phyloP scores from a whole-genome alignment of 2,888 invertebrate genomes.

The Andricus quercusramuli region DNA sequence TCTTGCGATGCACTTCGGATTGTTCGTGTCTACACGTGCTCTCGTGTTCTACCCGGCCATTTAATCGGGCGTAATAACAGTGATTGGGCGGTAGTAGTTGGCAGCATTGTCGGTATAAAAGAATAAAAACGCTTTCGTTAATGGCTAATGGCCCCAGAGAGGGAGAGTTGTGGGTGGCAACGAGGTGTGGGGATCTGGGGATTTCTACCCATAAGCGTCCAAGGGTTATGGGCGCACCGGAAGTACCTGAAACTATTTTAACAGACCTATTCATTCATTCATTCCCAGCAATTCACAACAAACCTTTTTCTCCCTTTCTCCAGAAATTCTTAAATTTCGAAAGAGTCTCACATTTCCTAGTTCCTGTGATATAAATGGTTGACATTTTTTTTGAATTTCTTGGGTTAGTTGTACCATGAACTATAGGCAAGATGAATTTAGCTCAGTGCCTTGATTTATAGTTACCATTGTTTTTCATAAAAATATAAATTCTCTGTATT shows the following conservation, averaged over 20 bases:
- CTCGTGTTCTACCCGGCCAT: slow-evolving; percentile 20
- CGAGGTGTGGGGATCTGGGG: neutral
- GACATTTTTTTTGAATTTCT: too few species aligned
- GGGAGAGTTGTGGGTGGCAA: slow-evolving; percentile 15
- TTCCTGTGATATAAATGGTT: too few species aligned
- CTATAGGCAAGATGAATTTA: too few species aligned
- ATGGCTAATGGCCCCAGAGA: neutral
- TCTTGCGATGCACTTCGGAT: slow-evolving; percentile 69
- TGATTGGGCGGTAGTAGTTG: slow-evolving; percentile 38
- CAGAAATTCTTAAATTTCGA: neutral
- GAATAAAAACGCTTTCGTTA: neutral
- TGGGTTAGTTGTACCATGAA: too few species aligned
- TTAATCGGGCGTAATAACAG: slow-evolving; percentile 42
- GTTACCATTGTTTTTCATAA: too few species aligned
- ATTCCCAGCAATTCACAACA: neutral
- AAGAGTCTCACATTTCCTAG: too few species aligned
- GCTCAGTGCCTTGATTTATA: too few species aligned
- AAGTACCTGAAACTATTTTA: slow-evolving; percentile 5
- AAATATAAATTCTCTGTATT: too few species aligned
- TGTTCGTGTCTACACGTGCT: slow-evolving; percentile 46
- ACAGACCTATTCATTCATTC: neutral
- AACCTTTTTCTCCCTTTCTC: neutral
- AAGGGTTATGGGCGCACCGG: slow-evolving; percentile 18
- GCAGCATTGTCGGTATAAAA: slow-evolving; percentile 6
- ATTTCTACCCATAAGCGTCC: neutral